phyloP scores from a whole-genome alignment of 2,888 invertebrate genomes.

The Lysandra coridon region DNA sequence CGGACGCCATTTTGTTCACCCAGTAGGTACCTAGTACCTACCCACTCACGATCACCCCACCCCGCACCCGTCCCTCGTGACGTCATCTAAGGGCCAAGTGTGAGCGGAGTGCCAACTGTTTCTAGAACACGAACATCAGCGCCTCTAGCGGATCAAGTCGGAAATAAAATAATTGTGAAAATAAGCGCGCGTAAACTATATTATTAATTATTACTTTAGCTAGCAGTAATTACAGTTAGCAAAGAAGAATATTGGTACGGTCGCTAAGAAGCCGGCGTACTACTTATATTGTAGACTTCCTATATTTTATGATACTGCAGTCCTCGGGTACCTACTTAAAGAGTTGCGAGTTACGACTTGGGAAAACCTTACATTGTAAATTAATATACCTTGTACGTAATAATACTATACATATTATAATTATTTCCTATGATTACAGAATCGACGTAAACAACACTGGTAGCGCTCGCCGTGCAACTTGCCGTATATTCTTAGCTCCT shows the following conservation, averaged over 20 bases:
- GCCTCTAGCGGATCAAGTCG: not conserved
- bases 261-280: not conserved
- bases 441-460: constrained; percentile 78
- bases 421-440: constrained; percentile 44
- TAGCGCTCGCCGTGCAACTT: constrained; percentile 77
- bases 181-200: not conserved
- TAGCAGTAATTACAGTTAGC: no score
- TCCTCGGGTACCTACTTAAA: no score
- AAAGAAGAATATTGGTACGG: not conserved
- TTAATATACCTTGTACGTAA: no score
- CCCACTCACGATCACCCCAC: not conserved
- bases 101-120: not conserved
- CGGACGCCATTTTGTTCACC: not conserved
- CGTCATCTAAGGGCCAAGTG: not conserved
- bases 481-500: constrained; percentile 86
- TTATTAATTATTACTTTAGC: no score
- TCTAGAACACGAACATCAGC: not conserved
- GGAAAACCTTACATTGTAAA: no score
- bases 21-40: constrained; percentile 5
- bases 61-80: not conserved
- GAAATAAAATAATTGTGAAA: not conserved
- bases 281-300: not conserved
- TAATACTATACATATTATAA: not conserved
- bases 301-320: not conserved
- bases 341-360: no score